A percentile compares a stretch with the other conserved stretches of the same genome.
Conservation (phyloP, 2,888 invertebrate species). For the Amblyjoppa proteus region DNA sequence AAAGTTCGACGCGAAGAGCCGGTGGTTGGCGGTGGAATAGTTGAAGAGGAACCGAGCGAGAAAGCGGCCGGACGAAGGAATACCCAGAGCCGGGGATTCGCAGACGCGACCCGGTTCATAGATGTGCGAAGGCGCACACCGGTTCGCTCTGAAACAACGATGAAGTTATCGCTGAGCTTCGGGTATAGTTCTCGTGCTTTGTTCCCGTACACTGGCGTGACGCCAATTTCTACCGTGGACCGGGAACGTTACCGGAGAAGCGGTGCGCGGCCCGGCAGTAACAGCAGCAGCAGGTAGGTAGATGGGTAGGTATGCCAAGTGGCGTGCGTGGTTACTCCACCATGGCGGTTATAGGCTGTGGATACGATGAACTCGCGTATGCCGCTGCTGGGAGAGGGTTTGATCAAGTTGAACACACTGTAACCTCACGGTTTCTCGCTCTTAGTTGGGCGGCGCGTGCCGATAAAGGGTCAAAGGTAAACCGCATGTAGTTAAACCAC, state of each 20-base stretch:
- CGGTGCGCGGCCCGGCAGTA: slow-evolving; percentile 62
- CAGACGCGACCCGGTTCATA: slow-evolving; percentile 66
- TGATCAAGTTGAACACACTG: slow-evolving; percentile 38
- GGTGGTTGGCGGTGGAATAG: slow-evolving; percentile 27
- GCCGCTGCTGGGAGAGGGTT: slow-evolving; percentile 8
- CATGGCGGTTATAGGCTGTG: neutral
- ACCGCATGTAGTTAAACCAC: slow-evolving; percentile 21
- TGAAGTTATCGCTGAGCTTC: slow-evolving; percentile 70
- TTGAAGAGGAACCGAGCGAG: slow-evolving; percentile 31
- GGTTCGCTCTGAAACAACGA: slow-evolving; percentile 66
- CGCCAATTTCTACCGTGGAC: slow-evolving; percentile 75
- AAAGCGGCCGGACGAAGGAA: slow-evolving; percentile 57
- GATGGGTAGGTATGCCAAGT: slow-evolving; percentile 44
- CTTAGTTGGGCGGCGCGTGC: slow-evolving; percentile 20
- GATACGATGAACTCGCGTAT: slow-evolving; percentile 44
- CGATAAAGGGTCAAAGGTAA: slow-evolving; percentile 13
- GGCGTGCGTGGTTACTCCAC: slow-evolving; percentile 4
- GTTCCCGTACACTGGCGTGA: slow-evolving; percentile 79
- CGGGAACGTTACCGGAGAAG: slow-evolving; percentile 55
- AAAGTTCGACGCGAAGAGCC: slow-evolving; percentile 58
- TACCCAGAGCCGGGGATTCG: slow-evolving; percentile 53
- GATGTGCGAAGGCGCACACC: slow-evolving; percentile 13
- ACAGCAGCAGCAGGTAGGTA: slow-evolving; percentile 40
- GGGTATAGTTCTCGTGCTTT: slow-evolving; percentile 79
- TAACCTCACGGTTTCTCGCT: slow-evolving; percentile 30